Evolutionary conservation across 2,797 vertebrate species (phyloP).

Genomic region (Sebastes variabilis): DNA sequence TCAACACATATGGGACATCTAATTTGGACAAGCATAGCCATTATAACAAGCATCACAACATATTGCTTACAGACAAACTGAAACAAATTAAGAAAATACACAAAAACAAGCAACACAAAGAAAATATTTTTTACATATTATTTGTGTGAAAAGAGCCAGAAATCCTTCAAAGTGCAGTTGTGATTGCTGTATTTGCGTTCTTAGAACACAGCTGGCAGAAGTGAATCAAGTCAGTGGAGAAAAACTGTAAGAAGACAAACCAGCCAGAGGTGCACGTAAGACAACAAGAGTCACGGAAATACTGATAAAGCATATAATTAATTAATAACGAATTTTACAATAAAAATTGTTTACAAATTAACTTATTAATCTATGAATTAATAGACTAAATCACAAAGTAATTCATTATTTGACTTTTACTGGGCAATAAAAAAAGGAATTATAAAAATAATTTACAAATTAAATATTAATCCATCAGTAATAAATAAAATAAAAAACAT

Average conservation of each 20-base stretch:
- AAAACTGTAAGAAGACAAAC: neutral
- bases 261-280: neutral
- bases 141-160: neutral
- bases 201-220: neutral
- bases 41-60: neutral
- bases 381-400: no score
- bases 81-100: neutral
- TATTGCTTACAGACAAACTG: neutral
- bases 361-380: no score
- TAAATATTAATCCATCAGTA: no score
- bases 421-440: no score
- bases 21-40: neutral
- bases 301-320: no score
- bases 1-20: neutral
- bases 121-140: neutral
- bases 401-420: no score
- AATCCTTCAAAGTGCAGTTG: neutral
- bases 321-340: no score
- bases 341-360: no score
- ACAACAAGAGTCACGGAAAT: no score
- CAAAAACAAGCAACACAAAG: neutral
- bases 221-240: neutral
- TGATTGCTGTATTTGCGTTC: neutral
- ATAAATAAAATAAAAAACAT: no score
- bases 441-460: no score